Evolutionary conservation across 1,140 invertebrate genomes (phyloP).

Genomic region (Alviniconcha marisindica): DNA sequence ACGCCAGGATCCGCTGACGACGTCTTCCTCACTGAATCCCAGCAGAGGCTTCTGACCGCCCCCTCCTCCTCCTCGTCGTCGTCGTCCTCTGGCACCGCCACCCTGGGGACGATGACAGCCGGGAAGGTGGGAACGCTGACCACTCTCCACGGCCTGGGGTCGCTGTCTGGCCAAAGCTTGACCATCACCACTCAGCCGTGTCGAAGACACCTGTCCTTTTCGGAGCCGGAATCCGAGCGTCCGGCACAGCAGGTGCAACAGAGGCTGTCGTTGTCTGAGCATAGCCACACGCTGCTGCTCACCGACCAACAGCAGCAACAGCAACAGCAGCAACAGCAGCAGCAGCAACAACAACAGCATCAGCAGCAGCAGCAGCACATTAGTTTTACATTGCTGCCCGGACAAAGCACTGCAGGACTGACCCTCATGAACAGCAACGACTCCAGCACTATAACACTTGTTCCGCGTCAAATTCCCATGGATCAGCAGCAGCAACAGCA

Average conservation of each 20-base stretch:
- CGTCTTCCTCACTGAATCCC: conserved; percentile 30
- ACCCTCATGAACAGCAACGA: background rate
- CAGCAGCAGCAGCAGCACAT: conserved; percentile 22
- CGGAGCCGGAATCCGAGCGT: background rate
- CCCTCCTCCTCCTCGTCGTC: too few species aligned
- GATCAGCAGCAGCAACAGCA: conserved; percentile 22
- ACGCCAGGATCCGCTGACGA: background rate
- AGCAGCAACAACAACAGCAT: conserved; percentile 17
- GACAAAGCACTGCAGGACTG: background rate
- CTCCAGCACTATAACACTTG: background rate
- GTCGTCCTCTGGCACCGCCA: too few species aligned
- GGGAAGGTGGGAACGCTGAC: conserved; percentile 23
- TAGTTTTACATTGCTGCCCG: conserved; percentile 33
- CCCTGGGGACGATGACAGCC: background rate
- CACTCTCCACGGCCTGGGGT: conserved; percentile 22
- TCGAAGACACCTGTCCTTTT: conserved; percentile 21
- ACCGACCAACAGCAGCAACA: conserved; percentile 22
- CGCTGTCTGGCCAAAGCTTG: conserved; percentile 15
- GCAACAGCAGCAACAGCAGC: conserved; percentile 17
- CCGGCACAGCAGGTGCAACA: conserved; percentile 8
- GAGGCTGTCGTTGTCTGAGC: conserved; percentile 1
- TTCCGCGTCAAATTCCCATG: background rate
- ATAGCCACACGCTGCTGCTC: background rate
- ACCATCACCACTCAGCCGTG: conserved; percentile 13
- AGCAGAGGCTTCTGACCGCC: background rate